Conservation (phyloP, 2,888 invertebrate genomes). For the Eilema caniola region DNA sequence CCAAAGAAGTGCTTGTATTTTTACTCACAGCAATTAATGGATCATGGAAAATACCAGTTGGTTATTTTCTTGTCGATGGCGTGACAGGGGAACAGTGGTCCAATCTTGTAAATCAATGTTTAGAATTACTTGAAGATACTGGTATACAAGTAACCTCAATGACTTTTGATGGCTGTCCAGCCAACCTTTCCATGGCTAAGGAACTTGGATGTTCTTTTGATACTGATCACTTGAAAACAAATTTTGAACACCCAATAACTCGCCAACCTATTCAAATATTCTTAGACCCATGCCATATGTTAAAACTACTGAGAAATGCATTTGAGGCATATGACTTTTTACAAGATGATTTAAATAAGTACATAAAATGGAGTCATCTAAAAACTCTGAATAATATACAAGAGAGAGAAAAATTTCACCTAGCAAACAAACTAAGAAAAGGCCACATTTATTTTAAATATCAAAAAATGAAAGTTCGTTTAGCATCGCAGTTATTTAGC, state of each 20-base stretch:
- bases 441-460: too few relatives aligned
- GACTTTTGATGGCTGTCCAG: too few relatives aligned
- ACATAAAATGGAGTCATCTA: conserved; percentile 14
- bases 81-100: background rate
- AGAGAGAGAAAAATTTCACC: conserved; percentile 22
- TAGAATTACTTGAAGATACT: conserved; percentile 18
- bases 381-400: conserved; percentile 16
- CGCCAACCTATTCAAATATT: conserved; percentile 22
- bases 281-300: conserved; percentile 28
- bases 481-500: conserved; percentile 30
- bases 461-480: conserved; percentile 31
- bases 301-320: conserved; percentile 17
- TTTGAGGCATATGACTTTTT: background rate
- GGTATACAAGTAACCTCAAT: conserved; percentile 19
- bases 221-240: conserved; percentile 16
- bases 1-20: conserved; percentile 4
- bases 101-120: conserved; percentile 14
- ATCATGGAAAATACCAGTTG: background rate
- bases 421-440: conserved; percentile 25
- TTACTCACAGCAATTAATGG: conserved; percentile 6
- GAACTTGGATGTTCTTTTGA: conserved; percentile 18
- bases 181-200: conserved; percentile 22
- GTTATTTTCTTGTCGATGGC: background rate
- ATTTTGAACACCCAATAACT: conserved; percentile 25
- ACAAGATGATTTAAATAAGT: background rate